Conservation (phyloP, 2,888 invertebrate species). For the Drosophila ustulata region DNA sequence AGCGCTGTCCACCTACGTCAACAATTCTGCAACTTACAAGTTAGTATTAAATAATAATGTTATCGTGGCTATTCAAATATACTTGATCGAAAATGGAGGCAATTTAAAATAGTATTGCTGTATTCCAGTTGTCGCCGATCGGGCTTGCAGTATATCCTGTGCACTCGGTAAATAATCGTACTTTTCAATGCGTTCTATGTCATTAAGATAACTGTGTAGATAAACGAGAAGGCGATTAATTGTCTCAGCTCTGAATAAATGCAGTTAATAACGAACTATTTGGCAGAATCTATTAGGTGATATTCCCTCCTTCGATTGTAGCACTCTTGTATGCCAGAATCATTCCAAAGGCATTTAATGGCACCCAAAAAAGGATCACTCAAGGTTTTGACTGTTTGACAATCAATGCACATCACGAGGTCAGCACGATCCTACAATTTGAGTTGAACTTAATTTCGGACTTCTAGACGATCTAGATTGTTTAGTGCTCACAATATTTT, state of each 20-base stretch:
- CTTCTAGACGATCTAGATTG: neutral
- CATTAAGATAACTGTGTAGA: constrained; percentile 87
- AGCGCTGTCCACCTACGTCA: constrained; percentile 99
- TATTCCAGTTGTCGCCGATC: constrained; percentile 99
- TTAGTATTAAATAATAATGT: neutral
- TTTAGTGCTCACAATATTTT: constrained; percentile 91
- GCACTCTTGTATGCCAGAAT: constrained; percentile 99
- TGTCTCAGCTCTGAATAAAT: neutral
- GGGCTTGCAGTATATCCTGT: constrained; percentile 99
- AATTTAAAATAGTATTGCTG: constrained; percentile 98
- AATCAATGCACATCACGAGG: constrained; percentile 97
- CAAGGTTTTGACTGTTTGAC: constrained; percentile 99
- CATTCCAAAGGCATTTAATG: constrained; percentile 98
- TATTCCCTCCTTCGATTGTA: constrained; percentile 99
- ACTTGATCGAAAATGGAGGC: constrained; percentile 99
- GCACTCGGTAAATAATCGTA: constrained; percentile 99
- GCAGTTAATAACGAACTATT: constrained; percentile 92
- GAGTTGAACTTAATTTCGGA: neutral
- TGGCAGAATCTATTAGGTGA: constrained; percentile 99
- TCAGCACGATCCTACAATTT: constrained; percentile 95
- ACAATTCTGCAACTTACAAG: constrained; percentile 93
- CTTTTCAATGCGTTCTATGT: constrained; percentile 88
- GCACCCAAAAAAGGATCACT: constrained; percentile 98
- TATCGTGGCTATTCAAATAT: constrained; percentile 72
- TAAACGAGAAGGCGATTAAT: constrained; percentile 31